phyloP scores from a whole-genome alignment of 2,888 invertebrate species.

The Orchesellides sinensis region DNA sequence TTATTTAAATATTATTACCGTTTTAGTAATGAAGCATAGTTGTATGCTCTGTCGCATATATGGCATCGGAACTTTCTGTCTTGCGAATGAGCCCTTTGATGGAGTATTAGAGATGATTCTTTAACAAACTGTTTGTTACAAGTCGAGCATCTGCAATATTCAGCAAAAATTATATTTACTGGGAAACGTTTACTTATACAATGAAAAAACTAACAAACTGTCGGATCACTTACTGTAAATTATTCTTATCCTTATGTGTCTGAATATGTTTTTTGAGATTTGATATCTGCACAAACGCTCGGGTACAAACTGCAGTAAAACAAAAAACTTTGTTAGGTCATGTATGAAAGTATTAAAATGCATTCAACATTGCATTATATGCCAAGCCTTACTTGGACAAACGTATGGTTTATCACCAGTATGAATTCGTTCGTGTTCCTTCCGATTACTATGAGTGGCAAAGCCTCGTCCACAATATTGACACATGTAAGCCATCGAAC shows the following conservation, averaged over 20 bases:
- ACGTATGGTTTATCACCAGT: conserved; percentile 72
- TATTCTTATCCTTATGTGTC: conserved; percentile 73
- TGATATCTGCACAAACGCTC: conserved; percentile 73
- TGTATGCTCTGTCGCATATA: conserved; percentile 73
- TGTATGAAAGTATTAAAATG: background rate
- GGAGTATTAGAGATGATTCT: conserved; percentile 71
- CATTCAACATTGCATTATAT: background rate
- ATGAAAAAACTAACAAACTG: too few species aligned
- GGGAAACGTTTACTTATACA: too few species aligned
- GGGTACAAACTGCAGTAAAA: conserved; percentile 61
- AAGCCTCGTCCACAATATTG: conserved; percentile 72
- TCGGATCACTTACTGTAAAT: conserved; percentile 71
- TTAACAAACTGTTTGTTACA: conserved; percentile 73
- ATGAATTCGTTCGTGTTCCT: conserved; percentile 74
- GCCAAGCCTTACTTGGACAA: conserved; percentile 66
- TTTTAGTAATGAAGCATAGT: conserved; percentile 73
- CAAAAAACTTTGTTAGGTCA: background rate
- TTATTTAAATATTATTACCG: conserved; percentile 56
- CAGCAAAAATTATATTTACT: background rate
- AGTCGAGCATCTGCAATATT: conserved; percentile 65
- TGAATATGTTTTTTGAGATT: conserved; percentile 74
- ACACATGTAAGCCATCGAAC: conserved; percentile 69
- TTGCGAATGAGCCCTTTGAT: conserved; percentile 73
- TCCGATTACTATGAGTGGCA: conserved; percentile 73
- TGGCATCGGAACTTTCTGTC: conserved; percentile 72